Percentiles rank a stretch among this genome's conserved stretches.
phyloP scores from a whole-genome alignment of 2,113 vertebrate genomes.

The Carassius auratus region DNA sequence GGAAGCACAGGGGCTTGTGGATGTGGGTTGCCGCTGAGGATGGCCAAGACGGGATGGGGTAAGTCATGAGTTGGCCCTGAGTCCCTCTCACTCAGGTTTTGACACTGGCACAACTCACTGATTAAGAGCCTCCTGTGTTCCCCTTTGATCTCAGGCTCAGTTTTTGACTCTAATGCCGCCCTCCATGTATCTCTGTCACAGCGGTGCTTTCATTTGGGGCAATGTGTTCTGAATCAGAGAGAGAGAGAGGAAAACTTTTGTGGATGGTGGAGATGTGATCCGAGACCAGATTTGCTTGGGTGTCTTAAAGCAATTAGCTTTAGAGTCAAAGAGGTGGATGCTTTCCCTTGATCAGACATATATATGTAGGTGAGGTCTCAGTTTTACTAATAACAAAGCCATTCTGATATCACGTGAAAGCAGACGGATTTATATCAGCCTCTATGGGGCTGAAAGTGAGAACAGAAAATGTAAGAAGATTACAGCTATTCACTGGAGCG shows the following conservation, averaged over 20 bases:
- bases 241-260: neutral
- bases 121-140: slow-evolving; percentile 58
- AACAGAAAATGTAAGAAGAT: slow-evolving; percentile 49
- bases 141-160: slow-evolving; percentile 66
- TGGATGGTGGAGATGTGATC: slow-evolving; percentile 37
- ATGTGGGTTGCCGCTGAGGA: slow-evolving; percentile 72
- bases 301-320: slow-evolving; percentile 22
- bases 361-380: neutral
- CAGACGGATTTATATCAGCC: slow-evolving; percentile 33
- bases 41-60: slow-evolving; percentile 61
- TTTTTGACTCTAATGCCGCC: slow-evolving; percentile 54
- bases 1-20: slow-evolving; percentile 54
- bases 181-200: slow-evolving; percentile 62
- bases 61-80: slow-evolving; percentile 44
- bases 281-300: slow-evolving; percentile 19
- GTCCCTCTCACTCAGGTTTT: slow-evolving; percentile 57
- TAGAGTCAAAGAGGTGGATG: neutral
- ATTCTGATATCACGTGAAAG: slow-evolving; percentile 48
- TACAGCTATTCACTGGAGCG: slow-evolving; percentile 45
- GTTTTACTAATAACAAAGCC: slow-evolving; percentile 39
- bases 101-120: slow-evolving; percentile 57
- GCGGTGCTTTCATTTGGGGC: slow-evolving; percentile 56
- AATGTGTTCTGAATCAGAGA: slow-evolving; percentile 62
- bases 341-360: slow-evolving; percentile 7
- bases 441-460: slow-evolving; percentile 42